Base-by-base conservation (phyloP, 2,888 invertebrate species). In the Agrypnus murinus region DNA sequence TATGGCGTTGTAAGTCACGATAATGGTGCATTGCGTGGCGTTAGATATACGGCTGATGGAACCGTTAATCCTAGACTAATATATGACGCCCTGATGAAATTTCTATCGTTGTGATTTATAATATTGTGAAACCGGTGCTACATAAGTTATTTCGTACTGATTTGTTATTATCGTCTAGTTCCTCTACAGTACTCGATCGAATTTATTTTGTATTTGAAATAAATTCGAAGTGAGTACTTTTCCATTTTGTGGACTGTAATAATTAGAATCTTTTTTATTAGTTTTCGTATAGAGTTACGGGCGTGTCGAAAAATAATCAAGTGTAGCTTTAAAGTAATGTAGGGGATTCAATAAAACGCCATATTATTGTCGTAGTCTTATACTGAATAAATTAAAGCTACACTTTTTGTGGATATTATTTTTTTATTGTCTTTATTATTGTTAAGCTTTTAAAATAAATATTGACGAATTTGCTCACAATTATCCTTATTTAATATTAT, bases 51-150 rank as follows among this genome's bases (percentile, higher is more conserved):
- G 0, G 96, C 95, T 31, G 95, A 95, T 84, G 92, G 94, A 76
- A 94, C 93, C 78, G 95, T 94, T 78, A 94, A 93, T 87, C 95
- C 95, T 0, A 89, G 93, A 74, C 90, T 96, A 80, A 95, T 96
- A 82, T 93, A 95, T 84, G 94, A 95, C 82, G 94, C 95, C 63
- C 90, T 96, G 80, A 93, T 95, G 92, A 95, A 95, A 89, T 96
- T 96, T 89, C 90, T 96, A 84, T 91, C 93, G 75, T 89, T 93
- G 75, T 90, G 85, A 80, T 75, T 69, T 64, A 62, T 17, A 63
- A 64, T 25, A 63, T 50, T 62, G 50, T 68, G 50, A 57, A n/a
- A 65, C 65, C 58, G 72, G 72, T 72, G 72, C 65, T 71, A 72
- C 25, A 25, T 25, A 3, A 57, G 34, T 57, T 63, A 73, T 67